Conservation (phyloP, 1,140 invertebrate genomes). For the Wiebesia pumilae region DNA sequence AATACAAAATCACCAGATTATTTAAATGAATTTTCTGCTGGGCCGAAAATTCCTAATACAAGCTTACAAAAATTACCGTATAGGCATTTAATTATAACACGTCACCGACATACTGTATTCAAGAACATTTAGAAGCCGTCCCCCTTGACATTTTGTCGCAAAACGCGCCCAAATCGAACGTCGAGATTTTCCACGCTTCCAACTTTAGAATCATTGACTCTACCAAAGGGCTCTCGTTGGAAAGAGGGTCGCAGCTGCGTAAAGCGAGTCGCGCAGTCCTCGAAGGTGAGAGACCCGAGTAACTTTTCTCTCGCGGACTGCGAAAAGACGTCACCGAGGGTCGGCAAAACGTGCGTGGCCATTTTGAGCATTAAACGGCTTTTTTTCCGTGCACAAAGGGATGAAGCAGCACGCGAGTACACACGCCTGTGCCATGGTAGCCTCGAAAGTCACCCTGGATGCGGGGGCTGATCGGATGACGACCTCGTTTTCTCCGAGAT, state of each 20-base stretch:
- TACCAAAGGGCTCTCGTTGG: conserved; percentile 15
- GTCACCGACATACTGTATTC: background rate
- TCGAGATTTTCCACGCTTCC: background rate
- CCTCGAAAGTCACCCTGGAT: conserved; percentile 9
- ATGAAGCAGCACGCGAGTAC: background rate
- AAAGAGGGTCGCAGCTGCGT: background rate
- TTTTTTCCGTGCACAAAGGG: background rate
- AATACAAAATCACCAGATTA: no score
- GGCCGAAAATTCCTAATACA: no score
- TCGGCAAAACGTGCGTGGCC: background rate
- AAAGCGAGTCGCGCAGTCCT: background rate
- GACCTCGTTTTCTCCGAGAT: conserved; percentile 45
- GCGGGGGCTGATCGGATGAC: conserved; percentile 19
- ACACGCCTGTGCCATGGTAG: background rate
- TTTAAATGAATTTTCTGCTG: no score
- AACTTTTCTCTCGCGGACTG: no score
- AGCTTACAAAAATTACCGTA: no score
- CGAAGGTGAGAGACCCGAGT: conserved; percentile 6
- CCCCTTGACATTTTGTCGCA: conserved; percentile 4
- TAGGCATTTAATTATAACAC: background rate
- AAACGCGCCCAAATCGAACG: conserved; percentile 9
- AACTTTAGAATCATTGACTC: conserved; percentile 14
- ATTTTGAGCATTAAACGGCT: conserved; percentile 40
- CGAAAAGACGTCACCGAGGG: background rate
- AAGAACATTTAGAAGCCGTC: conserved; percentile 2